phyloP scores from a whole-genome alignment of 35 echinoderm and acorn worm genomes.

The Lytechinus variegatus region DNA sequence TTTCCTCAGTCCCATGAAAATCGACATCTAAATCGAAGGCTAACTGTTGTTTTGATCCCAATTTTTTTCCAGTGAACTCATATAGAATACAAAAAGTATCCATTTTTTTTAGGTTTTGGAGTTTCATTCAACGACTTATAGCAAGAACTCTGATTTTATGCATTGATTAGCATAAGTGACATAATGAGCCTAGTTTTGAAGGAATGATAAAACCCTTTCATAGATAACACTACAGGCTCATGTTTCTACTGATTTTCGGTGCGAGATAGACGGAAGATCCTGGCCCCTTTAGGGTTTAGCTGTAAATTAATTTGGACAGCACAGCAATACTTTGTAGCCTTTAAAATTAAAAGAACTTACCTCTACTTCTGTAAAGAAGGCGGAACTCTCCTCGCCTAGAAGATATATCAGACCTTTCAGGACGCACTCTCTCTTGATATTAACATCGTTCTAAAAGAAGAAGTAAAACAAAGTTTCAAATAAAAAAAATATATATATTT shows the following conservation, averaged over 20 bases:
- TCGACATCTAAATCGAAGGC: too few species aligned
- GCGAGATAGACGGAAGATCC: not conserved
- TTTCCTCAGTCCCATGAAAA: too few species aligned
- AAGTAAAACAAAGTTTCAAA: not conserved
- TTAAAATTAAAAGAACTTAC: constrained; percentile 23
- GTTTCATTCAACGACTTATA: constrained; percentile 4
- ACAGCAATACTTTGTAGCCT: constrained; percentile 13
- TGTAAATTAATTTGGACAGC: constrained; percentile 15
- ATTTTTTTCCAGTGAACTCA: constrained; percentile 5
- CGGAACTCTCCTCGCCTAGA: constrained; percentile 17
- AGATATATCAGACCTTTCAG: constrained; percentile 21
- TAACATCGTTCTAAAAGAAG: constrained; percentile 22
- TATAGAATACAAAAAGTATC: constrained; percentile 6
- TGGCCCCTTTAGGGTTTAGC: not conserved
- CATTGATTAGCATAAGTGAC: not conserved
- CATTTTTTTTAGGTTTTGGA: not conserved
- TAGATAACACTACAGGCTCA: not conserved
- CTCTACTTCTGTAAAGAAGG: constrained; percentile 14
- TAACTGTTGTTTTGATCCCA: constrained; percentile 4
- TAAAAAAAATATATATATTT: not conserved
- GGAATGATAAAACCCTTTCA: not conserved
- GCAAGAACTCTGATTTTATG: not conserved
- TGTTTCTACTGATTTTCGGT: constrained; percentile 7
- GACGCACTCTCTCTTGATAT: constrained; percentile 20
- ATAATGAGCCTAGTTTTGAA: not conserved